phyloP scores from a whole-genome alignment of 2,797 vertebrate species.

The Poecile montanus region DNA sequence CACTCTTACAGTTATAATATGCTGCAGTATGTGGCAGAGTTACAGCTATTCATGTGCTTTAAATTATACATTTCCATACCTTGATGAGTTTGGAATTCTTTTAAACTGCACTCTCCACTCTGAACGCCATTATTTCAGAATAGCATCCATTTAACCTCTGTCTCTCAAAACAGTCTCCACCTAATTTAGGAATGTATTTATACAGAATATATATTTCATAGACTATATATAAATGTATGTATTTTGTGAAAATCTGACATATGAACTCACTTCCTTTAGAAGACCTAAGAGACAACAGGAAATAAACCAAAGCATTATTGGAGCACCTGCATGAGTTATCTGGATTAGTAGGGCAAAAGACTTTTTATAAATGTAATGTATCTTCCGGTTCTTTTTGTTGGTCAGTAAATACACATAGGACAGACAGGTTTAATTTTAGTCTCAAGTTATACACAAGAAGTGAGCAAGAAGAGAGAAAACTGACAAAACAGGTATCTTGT shows the following conservation, averaged over 20 bases:
- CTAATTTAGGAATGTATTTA: not conserved
- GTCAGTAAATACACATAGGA: not conserved
- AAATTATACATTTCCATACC: not conserved
- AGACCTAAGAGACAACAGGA: not conserved
- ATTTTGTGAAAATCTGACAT: not conserved
- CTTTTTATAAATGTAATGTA: not conserved
- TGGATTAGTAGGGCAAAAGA: not conserved
- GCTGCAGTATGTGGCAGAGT: not conserved
- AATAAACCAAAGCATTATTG: not conserved
- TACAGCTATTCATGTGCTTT: not conserved
- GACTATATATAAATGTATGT: not conserved
- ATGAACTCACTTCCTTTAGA: not conserved
- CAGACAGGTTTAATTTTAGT: not conserved
- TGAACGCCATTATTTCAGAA: not conserved
- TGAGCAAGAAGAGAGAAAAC: not conserved
- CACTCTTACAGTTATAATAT: not conserved
- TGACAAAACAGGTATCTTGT: not conserved
- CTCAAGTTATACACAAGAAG: not conserved
- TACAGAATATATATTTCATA: not conserved
- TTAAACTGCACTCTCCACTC: not conserved
- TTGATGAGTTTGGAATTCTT: not conserved
- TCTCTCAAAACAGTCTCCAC: not conserved
- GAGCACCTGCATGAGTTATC: not conserved
- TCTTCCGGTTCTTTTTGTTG: not conserved
- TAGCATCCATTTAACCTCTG: not conserved